These are phyloP conservation scores for Cepaea nemoralis DNA, from an alignment of 1,140 invertebrate species.

Conservation along the genomic window DNA sequence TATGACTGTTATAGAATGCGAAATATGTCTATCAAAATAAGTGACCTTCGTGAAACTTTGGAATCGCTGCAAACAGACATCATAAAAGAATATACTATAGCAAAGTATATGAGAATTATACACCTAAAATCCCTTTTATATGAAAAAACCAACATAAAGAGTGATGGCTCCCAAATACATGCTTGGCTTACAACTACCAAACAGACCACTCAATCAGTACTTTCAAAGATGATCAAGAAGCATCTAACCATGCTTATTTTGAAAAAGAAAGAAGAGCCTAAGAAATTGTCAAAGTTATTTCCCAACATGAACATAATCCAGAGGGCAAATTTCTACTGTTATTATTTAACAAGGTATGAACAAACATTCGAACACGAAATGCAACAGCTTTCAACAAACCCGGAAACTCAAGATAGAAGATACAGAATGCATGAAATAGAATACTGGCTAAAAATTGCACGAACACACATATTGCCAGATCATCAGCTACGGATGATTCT, in stretches of 20 bases:
- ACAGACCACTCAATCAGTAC: neutral
- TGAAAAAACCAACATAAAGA: neutral
- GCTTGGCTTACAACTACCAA: conserved; percentile 12
- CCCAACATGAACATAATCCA: neutral
- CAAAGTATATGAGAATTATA: neutral
- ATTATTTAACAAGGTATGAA: neutral
- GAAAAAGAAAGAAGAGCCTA: neutral
- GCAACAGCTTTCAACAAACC: neutral
- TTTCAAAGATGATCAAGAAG: neutral
- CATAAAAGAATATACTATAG: neutral
- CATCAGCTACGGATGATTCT: neutral
- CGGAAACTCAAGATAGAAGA: neutral
- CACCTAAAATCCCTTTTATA: too few relatives aligned
- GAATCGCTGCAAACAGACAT: neutral
- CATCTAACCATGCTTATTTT: neutral
- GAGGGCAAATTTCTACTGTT: neutral
- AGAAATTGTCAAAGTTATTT: neutral
- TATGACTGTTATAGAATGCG: neutral
- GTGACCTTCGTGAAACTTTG: neutral
- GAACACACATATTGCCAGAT: neutral
- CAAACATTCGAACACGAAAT: neutral
- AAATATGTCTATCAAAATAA: neutral
- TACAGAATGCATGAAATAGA: neutral
- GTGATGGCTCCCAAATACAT: neutral
- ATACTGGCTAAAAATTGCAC: neutral